These are phyloP conservation scores for Sylvicapra grimmia DNA, from an alignment of 2,113 vertebrate genomes.

Conservation along the genomic window DNA sequence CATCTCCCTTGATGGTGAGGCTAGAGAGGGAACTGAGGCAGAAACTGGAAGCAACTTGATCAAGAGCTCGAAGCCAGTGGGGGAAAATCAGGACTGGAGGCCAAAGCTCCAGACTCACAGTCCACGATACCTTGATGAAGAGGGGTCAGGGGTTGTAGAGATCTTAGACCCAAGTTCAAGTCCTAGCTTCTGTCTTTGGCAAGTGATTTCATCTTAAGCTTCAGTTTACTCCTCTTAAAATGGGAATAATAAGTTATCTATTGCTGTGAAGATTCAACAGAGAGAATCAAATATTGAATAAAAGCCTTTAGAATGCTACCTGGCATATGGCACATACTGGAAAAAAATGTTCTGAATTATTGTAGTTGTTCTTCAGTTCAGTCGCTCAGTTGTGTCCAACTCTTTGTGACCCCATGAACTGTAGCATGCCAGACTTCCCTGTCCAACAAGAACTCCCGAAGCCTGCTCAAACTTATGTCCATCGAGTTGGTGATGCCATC, in stretches of 20 bases:
- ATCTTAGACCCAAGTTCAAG: background rate
- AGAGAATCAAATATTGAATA: background rate
- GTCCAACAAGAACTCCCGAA: background rate
- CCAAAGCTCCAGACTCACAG: background rate
- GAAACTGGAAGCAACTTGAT: background rate
- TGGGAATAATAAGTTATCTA: background rate
- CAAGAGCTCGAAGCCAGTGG: background rate
- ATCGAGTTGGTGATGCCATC: background rate
- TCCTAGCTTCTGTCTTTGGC: background rate
- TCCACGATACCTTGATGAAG: background rate
- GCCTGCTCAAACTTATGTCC: background rate
- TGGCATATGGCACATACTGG: background rate
- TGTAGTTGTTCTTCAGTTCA: background rate
- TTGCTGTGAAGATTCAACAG: background rate
- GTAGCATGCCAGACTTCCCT: background rate
- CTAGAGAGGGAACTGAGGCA: background rate
- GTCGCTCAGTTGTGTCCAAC: background rate
- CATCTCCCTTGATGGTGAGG: background rate
- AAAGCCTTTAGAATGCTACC: background rate
- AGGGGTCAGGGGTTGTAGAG: background rate
- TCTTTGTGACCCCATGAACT: background rate
- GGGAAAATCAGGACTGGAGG: background rate
- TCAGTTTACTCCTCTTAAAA: constrained; percentile 15
- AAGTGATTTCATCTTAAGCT: background rate
- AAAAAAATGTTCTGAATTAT: background rate